Evolutionary conservation across 2,113 vertebrate species (phyloP).

Genomic region (Eudyptes chrysolophus): DNA sequence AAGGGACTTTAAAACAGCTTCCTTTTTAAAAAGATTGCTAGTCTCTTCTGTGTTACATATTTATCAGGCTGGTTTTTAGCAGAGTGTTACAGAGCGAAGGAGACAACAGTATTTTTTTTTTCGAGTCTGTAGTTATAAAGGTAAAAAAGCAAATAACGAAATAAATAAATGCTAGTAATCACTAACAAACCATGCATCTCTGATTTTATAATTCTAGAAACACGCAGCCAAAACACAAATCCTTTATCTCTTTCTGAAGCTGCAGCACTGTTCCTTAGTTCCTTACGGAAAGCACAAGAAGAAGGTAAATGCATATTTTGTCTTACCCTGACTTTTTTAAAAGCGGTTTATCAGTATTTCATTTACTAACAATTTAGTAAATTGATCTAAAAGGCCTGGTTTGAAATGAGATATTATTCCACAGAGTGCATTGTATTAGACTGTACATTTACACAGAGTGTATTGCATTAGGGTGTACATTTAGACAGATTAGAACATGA

Average conservation of each 20-base stretch:
- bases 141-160: background rate
- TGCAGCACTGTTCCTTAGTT: slow-evolving; percentile 78
- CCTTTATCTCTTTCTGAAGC: slow-evolving; percentile 83
- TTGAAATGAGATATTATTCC: background rate
- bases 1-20: background rate
- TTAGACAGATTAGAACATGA: background rate
- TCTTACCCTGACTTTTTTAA: background rate
- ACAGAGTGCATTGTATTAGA: background rate
- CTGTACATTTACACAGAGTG: background rate
- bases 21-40: background rate
- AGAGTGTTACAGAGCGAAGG: background rate
- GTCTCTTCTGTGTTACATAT: background rate
- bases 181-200: background rate
- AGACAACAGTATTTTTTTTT: background rate
- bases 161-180: background rate
- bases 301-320: slow-evolving; percentile 71
- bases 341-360: background rate
- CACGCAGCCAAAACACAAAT: slow-evolving; percentile 81
- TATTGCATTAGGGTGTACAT: background rate
- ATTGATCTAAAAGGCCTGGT: background rate
- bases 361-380: background rate
- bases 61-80: background rate
- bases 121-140: background rate
- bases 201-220: slow-evolving; percentile 76
- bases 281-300: slow-evolving; percentile 78